phyloP scores from a whole-genome alignment of 2,797 vertebrate species.

The Chelmon rostratus region DNA sequence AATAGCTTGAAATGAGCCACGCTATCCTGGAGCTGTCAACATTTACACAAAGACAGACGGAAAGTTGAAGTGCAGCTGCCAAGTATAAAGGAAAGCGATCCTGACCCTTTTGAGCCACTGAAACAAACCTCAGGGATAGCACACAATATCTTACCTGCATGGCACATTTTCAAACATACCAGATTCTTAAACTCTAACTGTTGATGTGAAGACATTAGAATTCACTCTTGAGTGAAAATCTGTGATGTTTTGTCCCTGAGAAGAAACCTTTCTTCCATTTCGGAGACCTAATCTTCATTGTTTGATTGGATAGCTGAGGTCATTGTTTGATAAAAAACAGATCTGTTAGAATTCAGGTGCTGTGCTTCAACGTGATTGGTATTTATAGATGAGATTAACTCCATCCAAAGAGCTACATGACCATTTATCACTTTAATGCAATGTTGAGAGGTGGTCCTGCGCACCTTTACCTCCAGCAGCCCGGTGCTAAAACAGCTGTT shows the following conservation, averaged over 20 bases:
- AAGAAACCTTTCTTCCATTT: not conserved
- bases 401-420: not conserved
- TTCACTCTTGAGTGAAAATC: not conserved
- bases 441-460: not conserved
- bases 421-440: constrained; percentile 8
- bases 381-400: constrained; percentile 3
- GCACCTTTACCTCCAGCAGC: not conserved
- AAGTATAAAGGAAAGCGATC: constrained; percentile 45
- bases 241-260: not conserved
- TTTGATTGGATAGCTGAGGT: constrained; percentile 23
- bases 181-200: not conserved
- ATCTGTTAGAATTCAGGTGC: constrained; percentile 6
- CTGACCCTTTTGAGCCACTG: constrained; percentile 22
- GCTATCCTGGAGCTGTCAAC: constrained; percentile 59
- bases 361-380: not conserved
- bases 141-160: too few relatives aligned
- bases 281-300: not conserved
- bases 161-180: constrained; percentile 19
- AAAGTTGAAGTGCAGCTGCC: constrained; percentile 46
- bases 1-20: constrained; percentile 48
- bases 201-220: not conserved
- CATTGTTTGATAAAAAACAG: constrained; percentile 7
- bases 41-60: constrained; percentile 37
- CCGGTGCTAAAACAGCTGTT: not conserved
- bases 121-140: not conserved